These are phyloP conservation scores for Echeneis naucrates DNA, from an alignment of 2,797 vertebrate species.

Conservation along the genomic window DNA sequence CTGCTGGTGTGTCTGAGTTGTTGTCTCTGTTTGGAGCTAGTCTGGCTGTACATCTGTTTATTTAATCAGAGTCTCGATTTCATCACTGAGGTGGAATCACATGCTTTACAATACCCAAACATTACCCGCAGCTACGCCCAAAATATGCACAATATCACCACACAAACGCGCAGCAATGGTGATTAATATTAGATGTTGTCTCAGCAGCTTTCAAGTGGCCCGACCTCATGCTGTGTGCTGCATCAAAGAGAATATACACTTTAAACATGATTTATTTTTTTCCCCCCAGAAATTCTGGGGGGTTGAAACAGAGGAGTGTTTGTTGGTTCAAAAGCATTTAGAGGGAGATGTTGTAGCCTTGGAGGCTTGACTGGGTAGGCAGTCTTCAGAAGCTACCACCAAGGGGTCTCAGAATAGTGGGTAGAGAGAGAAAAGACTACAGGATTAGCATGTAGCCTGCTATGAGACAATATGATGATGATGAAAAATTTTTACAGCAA, in stretches of 20 bases:
- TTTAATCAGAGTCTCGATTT: constrained; percentile 25
- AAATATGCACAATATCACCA: constrained; percentile 53
- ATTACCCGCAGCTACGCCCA: constrained; percentile 18
- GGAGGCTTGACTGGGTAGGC: constrained; percentile 65
- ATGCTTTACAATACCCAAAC: constrained; percentile 21
- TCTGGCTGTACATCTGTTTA: constrained; percentile 10
- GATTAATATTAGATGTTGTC: constrained; percentile 81
- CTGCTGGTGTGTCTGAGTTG: not conserved
- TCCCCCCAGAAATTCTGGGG: constrained; percentile 50
- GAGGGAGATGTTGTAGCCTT: constrained; percentile 70
- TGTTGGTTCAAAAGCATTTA: constrained; percentile 82
- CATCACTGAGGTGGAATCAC: constrained; percentile 23
- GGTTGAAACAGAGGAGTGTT: constrained; percentile 72
- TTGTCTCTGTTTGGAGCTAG: constrained; percentile 26
- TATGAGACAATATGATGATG: constrained; percentile 68
- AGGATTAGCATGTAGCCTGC: constrained; percentile 72
- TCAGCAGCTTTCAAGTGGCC: constrained; percentile 76
- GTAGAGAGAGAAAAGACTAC: constrained; percentile 51
- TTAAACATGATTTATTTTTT: constrained; percentile 71
- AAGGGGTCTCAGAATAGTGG: constrained; percentile 68
- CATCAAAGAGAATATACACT: constrained; percentile 84
- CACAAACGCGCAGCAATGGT: constrained; percentile 54
- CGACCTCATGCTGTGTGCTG: constrained; percentile 68
- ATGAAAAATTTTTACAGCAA: constrained; percentile 75
- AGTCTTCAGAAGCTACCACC: constrained; percentile 64